phyloP scores from a whole-genome alignment of 2,888 invertebrate genomes.

The Orchesellides sinensis region DNA sequence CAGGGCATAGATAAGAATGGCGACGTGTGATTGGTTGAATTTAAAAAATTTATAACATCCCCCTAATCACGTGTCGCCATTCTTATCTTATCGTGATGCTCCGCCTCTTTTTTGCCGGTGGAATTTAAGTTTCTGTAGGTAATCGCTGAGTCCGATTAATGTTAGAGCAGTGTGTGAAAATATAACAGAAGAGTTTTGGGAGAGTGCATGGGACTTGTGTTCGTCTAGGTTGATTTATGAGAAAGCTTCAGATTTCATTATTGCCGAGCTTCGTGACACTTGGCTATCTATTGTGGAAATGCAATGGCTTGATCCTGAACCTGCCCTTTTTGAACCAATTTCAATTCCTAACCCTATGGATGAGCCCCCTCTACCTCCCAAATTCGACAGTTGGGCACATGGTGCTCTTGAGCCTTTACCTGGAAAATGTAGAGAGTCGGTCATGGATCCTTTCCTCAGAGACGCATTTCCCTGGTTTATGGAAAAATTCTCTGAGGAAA shows the following conservation, averaged over 20 bases:
- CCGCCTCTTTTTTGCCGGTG: too few relatives aligned
- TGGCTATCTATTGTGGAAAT: constrained; percentile 44
- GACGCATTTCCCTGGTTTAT: constrained; percentile 20
- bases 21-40: too few relatives aligned
- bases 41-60: too few relatives aligned
- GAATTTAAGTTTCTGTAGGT: too few relatives aligned
- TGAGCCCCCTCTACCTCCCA: constrained; percentile 37
- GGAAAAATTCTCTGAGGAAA: background rate
- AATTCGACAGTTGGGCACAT: constrained; percentile 59
- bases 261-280: constrained; percentile 51
- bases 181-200: constrained; percentile 47
- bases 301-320: constrained; percentile 49
- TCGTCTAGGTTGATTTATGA: constrained; percentile 26
- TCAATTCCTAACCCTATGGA: background rate
- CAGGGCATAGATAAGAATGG: too few relatives aligned
- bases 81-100: too few relatives aligned
- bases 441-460: constrained; percentile 59
- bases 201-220: constrained; percentile 56
- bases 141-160: too few relatives aligned
- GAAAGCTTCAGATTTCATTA: constrained; percentile 1
- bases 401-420: constrained; percentile 59
- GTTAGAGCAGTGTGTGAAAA: constrained; percentile 41
- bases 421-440: constrained; percentile 34
- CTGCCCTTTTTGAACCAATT: background rate
- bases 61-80: too few relatives aligned